Conservation (phyloP, 2,797 vertebrate species). For the Falco biarmicus region DNA sequence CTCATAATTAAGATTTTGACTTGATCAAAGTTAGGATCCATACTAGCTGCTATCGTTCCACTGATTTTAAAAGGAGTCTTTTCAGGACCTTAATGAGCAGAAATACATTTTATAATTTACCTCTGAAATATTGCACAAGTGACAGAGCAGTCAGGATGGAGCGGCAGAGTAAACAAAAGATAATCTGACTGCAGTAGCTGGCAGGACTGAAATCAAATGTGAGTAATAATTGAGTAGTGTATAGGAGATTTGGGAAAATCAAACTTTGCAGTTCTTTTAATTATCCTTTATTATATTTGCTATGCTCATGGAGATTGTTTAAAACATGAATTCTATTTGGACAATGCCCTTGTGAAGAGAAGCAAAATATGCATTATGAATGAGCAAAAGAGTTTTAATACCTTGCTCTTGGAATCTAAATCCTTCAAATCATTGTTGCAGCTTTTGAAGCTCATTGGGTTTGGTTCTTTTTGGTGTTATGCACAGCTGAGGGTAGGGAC, state of each 20-base stretch:
- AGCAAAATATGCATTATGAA: not conserved
- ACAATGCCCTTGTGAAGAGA: not conserved
- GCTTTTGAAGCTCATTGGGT: not conserved
- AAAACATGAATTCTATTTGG: constrained; percentile 8
- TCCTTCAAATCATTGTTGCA: not conserved
- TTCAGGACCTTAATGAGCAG: not conserved
- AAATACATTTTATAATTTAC: not conserved
- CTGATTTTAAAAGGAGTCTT: not conserved
- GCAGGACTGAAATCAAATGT: not conserved
- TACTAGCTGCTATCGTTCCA: not conserved
- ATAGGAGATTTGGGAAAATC: not conserved
- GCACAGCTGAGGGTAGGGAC: not conserved
- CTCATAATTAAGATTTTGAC: not conserved
- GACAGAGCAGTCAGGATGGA: not conserved
- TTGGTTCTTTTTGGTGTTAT: not conserved
- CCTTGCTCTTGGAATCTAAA: not conserved
- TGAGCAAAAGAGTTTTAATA: not conserved
- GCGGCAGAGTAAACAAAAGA: not conserved
- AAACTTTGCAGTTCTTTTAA: constrained; percentile 12
- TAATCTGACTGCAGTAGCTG: not conserved
- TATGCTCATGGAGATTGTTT: not conserved
- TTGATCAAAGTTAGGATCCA: not conserved
- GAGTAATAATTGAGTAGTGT: not conserved
- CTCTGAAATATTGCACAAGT: not conserved
- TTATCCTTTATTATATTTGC: constrained; percentile 12